These are phyloP conservation scores for Microhierax caerulescens DNA, from an alignment of 2,797 vertebrate genomes.

Conservation along the genomic window DNA sequence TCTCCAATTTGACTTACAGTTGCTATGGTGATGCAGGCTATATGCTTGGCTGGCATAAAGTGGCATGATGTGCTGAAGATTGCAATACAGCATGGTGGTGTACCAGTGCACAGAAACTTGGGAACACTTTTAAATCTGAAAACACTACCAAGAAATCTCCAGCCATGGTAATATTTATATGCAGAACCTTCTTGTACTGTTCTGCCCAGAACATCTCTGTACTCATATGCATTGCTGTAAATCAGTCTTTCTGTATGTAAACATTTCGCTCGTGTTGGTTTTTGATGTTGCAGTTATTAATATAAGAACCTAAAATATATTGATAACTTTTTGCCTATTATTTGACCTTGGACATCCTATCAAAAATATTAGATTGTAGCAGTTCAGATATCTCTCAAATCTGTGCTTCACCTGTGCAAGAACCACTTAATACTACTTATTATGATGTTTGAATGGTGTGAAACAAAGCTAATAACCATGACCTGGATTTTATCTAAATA, in stretches of 20 bases:
- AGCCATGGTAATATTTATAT: neutral
- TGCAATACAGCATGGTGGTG: neutral
- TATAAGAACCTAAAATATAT: neutral
- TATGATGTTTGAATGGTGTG: neutral
- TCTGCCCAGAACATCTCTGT: neutral
- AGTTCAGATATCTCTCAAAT: neutral
- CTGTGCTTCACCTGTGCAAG: neutral
- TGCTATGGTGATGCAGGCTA: neutral
- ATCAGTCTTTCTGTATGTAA: neutral
- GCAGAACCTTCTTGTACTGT: neutral
- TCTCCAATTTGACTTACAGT: neutral
- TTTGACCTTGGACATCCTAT: neutral
- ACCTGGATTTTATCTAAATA: neutral
- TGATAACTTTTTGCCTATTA: neutral
- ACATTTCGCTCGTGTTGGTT: neutral
- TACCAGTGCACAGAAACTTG: neutral
- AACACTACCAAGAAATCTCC: neutral
- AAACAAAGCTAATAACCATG: neutral
- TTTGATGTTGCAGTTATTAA: neutral
- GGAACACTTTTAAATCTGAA: neutral
- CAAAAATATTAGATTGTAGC: neutral
- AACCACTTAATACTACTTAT: neutral
- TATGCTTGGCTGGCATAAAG: neutral
- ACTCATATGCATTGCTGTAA: neutral
- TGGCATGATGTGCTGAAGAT: neutral